These are phyloP conservation scores for Lophotriccus pileatus DNA, from an alignment of 2,797 vertebrate genomes.

Conservation along the genomic window DNA sequence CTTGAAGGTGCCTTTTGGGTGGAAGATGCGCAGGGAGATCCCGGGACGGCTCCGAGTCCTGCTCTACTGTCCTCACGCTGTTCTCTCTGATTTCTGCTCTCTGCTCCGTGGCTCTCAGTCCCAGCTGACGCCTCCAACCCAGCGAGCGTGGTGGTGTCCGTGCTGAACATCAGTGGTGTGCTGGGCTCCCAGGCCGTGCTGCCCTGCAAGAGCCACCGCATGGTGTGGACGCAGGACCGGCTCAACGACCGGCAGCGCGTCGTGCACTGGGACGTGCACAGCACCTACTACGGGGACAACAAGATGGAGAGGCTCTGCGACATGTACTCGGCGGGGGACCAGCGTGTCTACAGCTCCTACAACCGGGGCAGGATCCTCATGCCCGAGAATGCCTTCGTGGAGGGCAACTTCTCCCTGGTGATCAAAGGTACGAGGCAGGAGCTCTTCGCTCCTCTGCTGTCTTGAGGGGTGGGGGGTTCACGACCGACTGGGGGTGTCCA, in stretches of 20 bases:
- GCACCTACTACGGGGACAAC: constrained; percentile 39
- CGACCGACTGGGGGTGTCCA: neutral
- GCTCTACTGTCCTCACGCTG: rapidly evolving
- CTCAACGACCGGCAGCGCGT: constrained; percentile 92
- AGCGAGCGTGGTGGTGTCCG: constrained; percentile 81
- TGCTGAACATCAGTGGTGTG: constrained; percentile 80
- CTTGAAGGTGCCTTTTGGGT: neutral
- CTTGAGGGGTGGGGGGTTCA: neutral
- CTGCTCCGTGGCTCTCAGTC: neutral
- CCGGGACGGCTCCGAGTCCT: neutral
- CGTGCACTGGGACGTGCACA: constrained; percentile 91
- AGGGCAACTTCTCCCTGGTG: constrained; percentile 94
- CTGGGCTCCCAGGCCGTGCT: constrained; percentile 79
- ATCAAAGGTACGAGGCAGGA: constrained; percentile 75
- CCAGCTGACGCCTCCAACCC: constrained; percentile 70
- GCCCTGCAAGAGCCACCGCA: constrained; percentile 87
- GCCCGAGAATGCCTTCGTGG: constrained; percentile 81
- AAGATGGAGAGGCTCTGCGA: constrained; percentile 86
- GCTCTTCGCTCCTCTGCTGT: neutral
- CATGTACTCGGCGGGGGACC: constrained; percentile 87
- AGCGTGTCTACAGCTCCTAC: constrained; percentile 86
- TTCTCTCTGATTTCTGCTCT: neutral
- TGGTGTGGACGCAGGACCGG: constrained; percentile 90
- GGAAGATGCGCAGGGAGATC: too few species aligned
- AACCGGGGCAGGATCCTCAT: constrained; percentile 85